phyloP scores from a whole-genome alignment of 1,140 invertebrate genomes.

The Macrocentrus cingulum region DNA sequence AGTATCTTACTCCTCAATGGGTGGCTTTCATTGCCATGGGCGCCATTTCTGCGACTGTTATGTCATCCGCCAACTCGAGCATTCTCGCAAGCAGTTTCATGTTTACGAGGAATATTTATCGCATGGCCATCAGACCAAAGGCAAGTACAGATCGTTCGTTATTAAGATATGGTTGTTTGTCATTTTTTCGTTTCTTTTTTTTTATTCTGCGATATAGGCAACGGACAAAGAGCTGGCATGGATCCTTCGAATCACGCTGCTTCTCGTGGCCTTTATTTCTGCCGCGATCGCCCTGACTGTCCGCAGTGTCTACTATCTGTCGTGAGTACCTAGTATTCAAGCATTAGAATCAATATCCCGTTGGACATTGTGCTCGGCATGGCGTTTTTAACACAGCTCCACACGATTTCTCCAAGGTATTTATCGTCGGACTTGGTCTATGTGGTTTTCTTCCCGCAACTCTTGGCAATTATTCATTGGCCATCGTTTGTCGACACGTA shows the following conservation, averaged over 20 bases:
- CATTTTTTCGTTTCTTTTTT: slow-evolving; percentile 21
- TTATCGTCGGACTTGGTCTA: slow-evolving; percentile 79
- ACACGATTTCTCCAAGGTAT: slow-evolving; percentile 54
- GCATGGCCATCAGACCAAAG: slow-evolving; percentile 69
- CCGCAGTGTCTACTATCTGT: slow-evolving; percentile 77
- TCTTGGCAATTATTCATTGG: slow-evolving; percentile 78
- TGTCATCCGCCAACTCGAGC: slow-evolving; percentile 81
- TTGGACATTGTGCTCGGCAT: slow-evolving; percentile 1
- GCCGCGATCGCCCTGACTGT: slow-evolving; percentile 74
- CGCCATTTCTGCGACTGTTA: slow-evolving; percentile 78
- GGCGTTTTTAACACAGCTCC: slow-evolving; percentile 1
- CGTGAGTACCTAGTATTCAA: no score
- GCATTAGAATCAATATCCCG: no score
- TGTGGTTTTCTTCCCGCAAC: slow-evolving; percentile 80
- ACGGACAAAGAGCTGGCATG: slow-evolving; percentile 74
- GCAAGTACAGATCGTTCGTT: no score
- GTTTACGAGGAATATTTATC: slow-evolving; percentile 82
- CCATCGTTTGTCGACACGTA: slow-evolving; percentile 72
- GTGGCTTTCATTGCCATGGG: slow-evolving; percentile 67
- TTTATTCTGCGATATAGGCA: slow-evolving; percentile 64
- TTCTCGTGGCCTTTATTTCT: slow-evolving; percentile 70
- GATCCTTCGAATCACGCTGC: slow-evolving; percentile 72
- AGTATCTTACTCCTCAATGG: slow-evolving; percentile 71
- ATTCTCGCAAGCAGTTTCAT: slow-evolving; percentile 76
- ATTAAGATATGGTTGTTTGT: no score